These are phyloP conservation scores for Scomber scombrus DNA, from an alignment of 2,113 vertebrate species.

Conservation along the genomic window DNA sequence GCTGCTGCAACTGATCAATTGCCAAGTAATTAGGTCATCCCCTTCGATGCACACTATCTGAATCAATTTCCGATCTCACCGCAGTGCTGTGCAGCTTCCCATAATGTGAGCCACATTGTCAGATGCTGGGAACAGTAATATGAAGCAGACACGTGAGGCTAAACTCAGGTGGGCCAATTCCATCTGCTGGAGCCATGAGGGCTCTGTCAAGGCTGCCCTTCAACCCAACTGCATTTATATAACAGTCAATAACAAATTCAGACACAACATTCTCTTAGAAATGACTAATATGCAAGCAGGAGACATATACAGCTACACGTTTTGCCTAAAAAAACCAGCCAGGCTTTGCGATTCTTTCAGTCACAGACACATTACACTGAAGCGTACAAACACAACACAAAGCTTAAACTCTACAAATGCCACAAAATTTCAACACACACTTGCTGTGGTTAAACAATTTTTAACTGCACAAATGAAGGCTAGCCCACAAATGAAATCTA, in stretches of 20 bases:
- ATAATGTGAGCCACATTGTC: constrained; percentile 83
- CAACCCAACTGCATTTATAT: neutral
- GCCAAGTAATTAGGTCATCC: constrained; percentile 78
- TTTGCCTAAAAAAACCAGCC: neutral
- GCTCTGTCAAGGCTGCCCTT: constrained; percentile 38
- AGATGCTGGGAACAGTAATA: constrained; percentile 66
- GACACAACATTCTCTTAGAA: neutral
- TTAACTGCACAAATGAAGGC: constrained; percentile 23
- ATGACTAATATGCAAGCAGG: neutral
- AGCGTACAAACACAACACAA: neutral
- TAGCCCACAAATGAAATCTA: constrained; percentile 20
- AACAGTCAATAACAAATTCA: constrained; percentile 14
- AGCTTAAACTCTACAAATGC: neutral
- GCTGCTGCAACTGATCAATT: constrained; percentile 65
- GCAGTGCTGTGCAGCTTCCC: constrained; percentile 45
- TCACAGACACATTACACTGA: neutral
- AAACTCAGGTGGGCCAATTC: constrained; percentile 71
- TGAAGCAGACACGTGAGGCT: constrained; percentile 71
- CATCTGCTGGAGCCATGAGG: constrained; percentile 47
- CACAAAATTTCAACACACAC: neutral
- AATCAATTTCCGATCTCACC: constrained; percentile 76
- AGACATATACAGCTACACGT: neutral
- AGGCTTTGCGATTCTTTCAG: neutral
- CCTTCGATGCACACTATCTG: constrained; percentile 70
- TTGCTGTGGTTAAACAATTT: constrained; percentile 10